Percentiles rank a stretch among this genome's conserved stretches.
Conservation (phyloP, 2,113 vertebrate genomes). For the Bufo gargarizans region DNA sequence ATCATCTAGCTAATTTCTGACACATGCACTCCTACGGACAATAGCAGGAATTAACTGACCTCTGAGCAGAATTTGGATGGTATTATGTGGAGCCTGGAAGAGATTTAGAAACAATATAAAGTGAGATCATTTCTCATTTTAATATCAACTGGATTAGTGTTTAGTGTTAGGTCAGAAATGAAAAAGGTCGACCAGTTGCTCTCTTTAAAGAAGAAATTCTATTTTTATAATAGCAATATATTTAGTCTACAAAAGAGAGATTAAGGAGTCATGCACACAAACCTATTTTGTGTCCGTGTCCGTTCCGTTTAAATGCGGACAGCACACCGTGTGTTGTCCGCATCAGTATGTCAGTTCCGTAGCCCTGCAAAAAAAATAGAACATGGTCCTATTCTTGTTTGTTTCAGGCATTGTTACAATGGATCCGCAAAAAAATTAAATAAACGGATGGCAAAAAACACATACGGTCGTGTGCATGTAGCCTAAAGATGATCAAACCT, state of each 20-base stretch:
- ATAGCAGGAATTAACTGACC: constrained; percentile 33
- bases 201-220: constrained; percentile 16
- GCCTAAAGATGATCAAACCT: no score
- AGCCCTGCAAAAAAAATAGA: no score
- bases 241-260: not conserved
- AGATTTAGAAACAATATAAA: constrained; percentile 37
- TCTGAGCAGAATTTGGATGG: not conserved
- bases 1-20: constrained; percentile 42
- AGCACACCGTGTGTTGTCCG: no score
- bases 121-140: constrained; percentile 49
- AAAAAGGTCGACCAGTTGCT: constrained; percentile 29
- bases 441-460: no score
- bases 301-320: no score
- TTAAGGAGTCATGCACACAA: not conserved
- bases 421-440: no score
- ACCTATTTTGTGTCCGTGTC: no score
- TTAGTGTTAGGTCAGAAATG: not conserved
- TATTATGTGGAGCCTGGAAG: constrained; percentile 5
- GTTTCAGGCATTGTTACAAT: no score
- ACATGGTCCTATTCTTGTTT: no score
- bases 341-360: no score
- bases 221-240: constrained; percentile 24
- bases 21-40: constrained; percentile 7
- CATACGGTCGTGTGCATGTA: no score
- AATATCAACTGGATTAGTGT: constrained; percentile 21